Percentiles rank a stretch among this genome's conserved stretches.
These are phyloP conservation scores for Papilio polytes DNA, from an alignment of 1,140 invertebrate genomes.

Conservation along the genomic window DNA sequence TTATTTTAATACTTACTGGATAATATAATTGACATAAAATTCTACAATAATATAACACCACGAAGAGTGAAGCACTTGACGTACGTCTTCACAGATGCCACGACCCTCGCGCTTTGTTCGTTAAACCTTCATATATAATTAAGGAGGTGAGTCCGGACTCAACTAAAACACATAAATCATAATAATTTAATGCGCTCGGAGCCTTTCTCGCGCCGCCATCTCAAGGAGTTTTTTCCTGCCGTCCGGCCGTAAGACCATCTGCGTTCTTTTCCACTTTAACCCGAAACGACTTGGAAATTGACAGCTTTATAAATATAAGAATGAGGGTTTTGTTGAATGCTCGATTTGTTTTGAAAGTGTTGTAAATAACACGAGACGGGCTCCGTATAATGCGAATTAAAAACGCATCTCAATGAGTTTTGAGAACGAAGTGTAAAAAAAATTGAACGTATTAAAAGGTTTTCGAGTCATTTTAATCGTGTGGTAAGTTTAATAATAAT, in stretches of 20 bases:
- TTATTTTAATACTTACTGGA: background rate
- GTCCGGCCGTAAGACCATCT: slow-evolving; percentile 70
- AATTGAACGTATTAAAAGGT: background rate
- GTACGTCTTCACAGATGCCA: slow-evolving; percentile 48
- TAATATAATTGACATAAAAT: background rate
- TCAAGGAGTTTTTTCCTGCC: slow-evolving; percentile 62
- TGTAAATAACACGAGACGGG: slow-evolving; percentile 50
- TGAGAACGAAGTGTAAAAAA: background rate
- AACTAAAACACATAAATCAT: slow-evolving; percentile 81
- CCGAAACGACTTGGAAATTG: slow-evolving; percentile 71
- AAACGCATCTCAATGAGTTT: slow-evolving; percentile 19
- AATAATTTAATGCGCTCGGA: slow-evolving; percentile 78
- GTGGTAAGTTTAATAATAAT: background rate
- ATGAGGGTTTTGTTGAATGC: slow-evolving; percentile 46
- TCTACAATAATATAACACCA: background rate
- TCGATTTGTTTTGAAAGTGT: slow-evolving; percentile 55
- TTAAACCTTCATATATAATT: slow-evolving; percentile 78
- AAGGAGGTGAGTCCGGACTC: slow-evolving; percentile 65
- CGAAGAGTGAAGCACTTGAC: slow-evolving; percentile 17
- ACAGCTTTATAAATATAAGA: slow-evolving; percentile 79
- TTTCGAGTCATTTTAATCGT: slow-evolving; percentile 3
- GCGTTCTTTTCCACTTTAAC: slow-evolving; percentile 67
- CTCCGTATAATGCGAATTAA: slow-evolving; percentile 17
- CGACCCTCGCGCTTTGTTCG: slow-evolving; percentile 64
- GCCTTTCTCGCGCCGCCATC: slow-evolving; percentile 63